Base-by-base conservation (phyloP, 1,140 invertebrate genomes). In the Bombus waltoni region DNA sequence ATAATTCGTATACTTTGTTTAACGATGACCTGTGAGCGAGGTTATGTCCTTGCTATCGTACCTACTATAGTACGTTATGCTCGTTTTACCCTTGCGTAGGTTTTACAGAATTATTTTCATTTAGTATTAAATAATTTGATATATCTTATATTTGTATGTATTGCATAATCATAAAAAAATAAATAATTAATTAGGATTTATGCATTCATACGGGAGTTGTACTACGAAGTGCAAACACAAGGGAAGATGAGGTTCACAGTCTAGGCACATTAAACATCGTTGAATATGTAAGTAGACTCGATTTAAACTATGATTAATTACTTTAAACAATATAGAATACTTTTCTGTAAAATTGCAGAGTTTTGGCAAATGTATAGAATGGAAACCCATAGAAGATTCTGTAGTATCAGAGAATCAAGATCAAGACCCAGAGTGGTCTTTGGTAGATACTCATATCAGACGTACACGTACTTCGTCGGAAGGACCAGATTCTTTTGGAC, bases 361-460 rank as follows among this genome's bases (percentile, higher is more conserved):
- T 93, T 95, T 94, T 89, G 96, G 95, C 22, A 96, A 95, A 88
- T 97, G 96, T 70, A 96, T 98, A 62, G 97, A 98, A 94, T 98
- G 98, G 98, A 97, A 97, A 92, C 97, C 97, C 8, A 96, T 96
- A 86, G 97, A 97, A 92, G 96, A 97, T 75, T 96, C 97, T 66
- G 96, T 97, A 70, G 96, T 97, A 53, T 96, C 96, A 38, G 97
- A 97, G 87, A 97, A 97, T 13, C 97, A 97, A 89, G 96, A 96
- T 70, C 97, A 97, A 92, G 97, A 98, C 93, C 96, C 97, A 89
- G 97, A 98, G 94, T 98, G 97, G 97, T 97, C 97, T 5, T 95
- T 98, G 65, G 97, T 98, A 10, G 97, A 97, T 88, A 97, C 97
- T 47, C 96, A 97, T 87, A 96, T 96, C 90, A 96, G 95, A 88